Conservation (phyloP, 2,888 invertebrate genomes). For the Agonopterix subpropinquella region DNA sequence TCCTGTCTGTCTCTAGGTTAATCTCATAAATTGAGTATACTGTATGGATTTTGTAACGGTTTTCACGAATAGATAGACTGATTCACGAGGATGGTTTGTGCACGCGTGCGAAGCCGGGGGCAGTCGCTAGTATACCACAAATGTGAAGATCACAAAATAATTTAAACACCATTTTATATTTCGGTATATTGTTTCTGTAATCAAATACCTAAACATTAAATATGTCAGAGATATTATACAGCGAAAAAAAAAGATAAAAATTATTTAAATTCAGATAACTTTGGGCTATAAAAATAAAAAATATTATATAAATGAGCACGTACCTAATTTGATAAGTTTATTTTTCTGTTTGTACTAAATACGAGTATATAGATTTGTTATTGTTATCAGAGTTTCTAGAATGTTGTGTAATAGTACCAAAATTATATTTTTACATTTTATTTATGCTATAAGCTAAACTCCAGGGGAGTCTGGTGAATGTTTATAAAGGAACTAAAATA, state of each 20-base stretch:
- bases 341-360: conserved; percentile 9
- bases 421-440: not conserved
- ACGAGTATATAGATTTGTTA: not conserved
- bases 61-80: no score
- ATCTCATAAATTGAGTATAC: no score
- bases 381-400: conserved; percentile 25
- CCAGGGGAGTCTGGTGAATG: not conserved
- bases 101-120: no score
- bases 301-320: conserved; percentile 20
- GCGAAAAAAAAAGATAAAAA: conserved; percentile 47
- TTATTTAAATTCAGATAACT: conserved; percentile 47
- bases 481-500: no score
- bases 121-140: no score
- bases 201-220: no score
- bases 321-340: conserved; percentile 39
- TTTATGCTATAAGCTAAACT: not conserved
- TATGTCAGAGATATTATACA: not conserved
- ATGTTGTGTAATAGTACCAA: conserved; percentile 5
- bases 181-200: no score
- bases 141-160: no score
- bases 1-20: no score
- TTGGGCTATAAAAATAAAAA: conserved; percentile 33
- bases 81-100: no score
- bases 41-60: no score
- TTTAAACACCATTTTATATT: no score